Evolutionary conservation across 2,888 invertebrate genomes (phyloP).

Genomic region (Eupithecia vulgata): DNA sequence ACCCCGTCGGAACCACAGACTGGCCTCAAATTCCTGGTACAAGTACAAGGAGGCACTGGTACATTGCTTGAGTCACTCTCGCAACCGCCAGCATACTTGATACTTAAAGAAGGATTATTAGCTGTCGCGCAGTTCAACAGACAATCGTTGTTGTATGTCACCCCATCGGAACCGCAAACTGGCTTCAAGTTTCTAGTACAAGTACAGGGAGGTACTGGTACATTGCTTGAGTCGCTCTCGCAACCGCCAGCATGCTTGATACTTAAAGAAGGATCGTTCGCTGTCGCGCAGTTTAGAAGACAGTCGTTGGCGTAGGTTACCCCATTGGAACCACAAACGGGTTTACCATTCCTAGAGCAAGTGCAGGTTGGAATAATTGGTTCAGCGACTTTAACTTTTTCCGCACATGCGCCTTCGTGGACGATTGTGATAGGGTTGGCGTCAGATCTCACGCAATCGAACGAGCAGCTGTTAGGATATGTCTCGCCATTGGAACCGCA

Average conservation of each 20-base stretch:
- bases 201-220: constrained; percentile 15
- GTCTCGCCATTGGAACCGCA: constrained; percentile 36
- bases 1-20: constrained; percentile 57
- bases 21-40: constrained; percentile 55
- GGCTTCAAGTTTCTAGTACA: constrained; percentile 56
- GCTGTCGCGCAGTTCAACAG: constrained; percentile 56
- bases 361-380: constrained; percentile 5
- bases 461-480: constrained; percentile 29
- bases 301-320: constrained; percentile 87
- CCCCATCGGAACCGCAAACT: constrained; percentile 52
- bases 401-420: constrained; percentile 26
- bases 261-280: constrained; percentile 32
- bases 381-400: neutral
- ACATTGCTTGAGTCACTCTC: constrained; percentile 6
- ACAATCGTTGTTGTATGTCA: constrained; percentile 88
- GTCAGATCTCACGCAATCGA: constrained; percentile 17
- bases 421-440: constrained; percentile 20
- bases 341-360: constrained; percentile 29
- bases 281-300: constrained; percentile 57
- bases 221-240: constrained; percentile 6
- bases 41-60: constrained; percentile 27
- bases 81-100: constrained; percentile 43
- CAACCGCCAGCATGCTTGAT: constrained; percentile 43
- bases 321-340: constrained; percentile 74
- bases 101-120: constrained; percentile 32